Percentiles rank a stretch among this genome's conserved stretches.
These are phyloP conservation scores for Mastigias papua DNA, from an alignment of 30 jellyfish, hydroid and myxozoan species.

Conservation along the genomic window DNA sequence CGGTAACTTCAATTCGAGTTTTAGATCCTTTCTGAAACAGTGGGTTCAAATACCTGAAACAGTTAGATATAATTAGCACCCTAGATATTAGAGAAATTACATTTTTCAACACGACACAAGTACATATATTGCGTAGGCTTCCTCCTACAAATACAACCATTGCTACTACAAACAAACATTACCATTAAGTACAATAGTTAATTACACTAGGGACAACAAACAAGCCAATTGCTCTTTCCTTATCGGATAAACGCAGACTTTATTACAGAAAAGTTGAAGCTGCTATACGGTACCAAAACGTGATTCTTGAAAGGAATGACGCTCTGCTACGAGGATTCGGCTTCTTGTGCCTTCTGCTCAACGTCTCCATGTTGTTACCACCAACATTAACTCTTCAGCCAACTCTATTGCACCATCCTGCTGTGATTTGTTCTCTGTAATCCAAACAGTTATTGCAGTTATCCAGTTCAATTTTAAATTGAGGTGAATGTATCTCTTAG, in stretches of 20 bases:
- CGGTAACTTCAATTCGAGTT: constrained; percentile 38
- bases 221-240: not conserved
- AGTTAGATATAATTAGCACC: no score
- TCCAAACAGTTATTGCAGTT: not conserved
- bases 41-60: constrained; percentile 63
- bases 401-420: not conserved
- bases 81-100: no score
- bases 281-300: constrained; percentile 43
- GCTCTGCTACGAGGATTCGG: constrained; percentile 52
- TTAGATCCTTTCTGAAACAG: constrained; percentile 42
- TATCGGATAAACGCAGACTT: no score
- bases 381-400: not conserved
- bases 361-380: constrained; percentile 42
- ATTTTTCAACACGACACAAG: no score
- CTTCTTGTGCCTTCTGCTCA: constrained; percentile 29
- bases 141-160: not conserved
- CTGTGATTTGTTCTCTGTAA: constrained; percentile 15
- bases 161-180: not conserved
- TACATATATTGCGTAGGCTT: no score
- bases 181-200: not conserved
- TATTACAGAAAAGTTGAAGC: no score
- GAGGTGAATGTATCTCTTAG: not conserved
- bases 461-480: not conserved
- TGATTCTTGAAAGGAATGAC: constrained; percentile 29
- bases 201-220: not conserved